A percentile compares a stretch with the other conserved stretches of the same genome.
Conservation (phyloP, 2,113 vertebrate genomes). For the Serinus canaria region DNA sequence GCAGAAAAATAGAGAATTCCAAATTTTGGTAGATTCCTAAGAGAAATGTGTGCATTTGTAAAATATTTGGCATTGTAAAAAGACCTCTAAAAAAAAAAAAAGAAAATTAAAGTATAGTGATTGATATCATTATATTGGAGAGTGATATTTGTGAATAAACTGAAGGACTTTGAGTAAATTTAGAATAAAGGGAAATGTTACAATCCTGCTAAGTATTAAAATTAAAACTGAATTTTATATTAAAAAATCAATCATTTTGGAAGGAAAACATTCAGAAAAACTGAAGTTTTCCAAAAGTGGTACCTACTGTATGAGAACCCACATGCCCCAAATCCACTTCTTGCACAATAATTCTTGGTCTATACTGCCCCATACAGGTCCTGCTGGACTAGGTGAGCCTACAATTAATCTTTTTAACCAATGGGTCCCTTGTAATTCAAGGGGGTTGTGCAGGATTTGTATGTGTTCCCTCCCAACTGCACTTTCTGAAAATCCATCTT, state of each 20-base stretch:
- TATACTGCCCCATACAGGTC: constrained; percentile 43
- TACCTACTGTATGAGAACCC: neutral
- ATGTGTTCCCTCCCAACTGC: neutral
- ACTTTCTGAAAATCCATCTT: constrained; percentile 37
- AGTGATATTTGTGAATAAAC: neutral
- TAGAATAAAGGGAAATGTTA: neutral
- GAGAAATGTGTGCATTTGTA: fast-evolving
- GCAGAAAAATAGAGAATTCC: neutral
- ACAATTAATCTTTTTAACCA: neutral
- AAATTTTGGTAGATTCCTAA: neutral
- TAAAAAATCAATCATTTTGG: neutral
- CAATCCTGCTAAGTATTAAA: neutral
- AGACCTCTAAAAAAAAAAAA: neutral
- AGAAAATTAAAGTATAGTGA: neutral
- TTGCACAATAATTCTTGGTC: neutral
- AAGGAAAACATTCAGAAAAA: neutral
- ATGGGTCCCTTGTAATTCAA: neutral
- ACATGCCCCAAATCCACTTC: neutral
- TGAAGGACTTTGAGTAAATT: neutral
- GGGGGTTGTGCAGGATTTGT: neutral
- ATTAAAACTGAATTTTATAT: neutral
- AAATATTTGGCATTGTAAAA: neutral
- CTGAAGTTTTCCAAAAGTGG: neutral
- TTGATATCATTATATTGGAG: neutral
- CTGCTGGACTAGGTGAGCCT: neutral